Evolutionary conservation across 2,113 vertebrate species (phyloP).

Genomic region (Eira barbara): DNA sequence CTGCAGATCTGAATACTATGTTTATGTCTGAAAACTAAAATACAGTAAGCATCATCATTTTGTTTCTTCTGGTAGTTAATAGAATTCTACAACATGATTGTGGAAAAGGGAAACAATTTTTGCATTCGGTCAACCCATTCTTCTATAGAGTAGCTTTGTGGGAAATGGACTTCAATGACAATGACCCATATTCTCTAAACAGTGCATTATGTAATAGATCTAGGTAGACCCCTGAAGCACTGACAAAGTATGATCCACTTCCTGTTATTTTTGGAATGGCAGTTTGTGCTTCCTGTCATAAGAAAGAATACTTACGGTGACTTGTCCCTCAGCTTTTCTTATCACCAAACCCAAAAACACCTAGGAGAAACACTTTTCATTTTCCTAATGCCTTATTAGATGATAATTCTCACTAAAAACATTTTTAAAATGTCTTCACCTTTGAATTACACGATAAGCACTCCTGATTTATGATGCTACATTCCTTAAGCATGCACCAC

Average conservation of each 20-base stretch:
- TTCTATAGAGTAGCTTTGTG: background rate
- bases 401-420: background rate
- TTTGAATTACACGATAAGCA: background rate
- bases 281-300: background rate
- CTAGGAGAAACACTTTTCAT: background rate
- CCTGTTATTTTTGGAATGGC: background rate
- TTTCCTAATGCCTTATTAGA: background rate
- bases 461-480: background rate
- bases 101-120: background rate
- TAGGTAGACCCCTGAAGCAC: background rate
- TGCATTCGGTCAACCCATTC: constrained; percentile 12
- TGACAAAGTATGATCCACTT: background rate
- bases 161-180: background rate
- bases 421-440: background rate
- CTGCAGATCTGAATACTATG: constrained; percentile 16
- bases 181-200: background rate
- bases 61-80: constrained; percentile 26
- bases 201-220: background rate
- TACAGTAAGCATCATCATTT: constrained; percentile 11
- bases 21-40: constrained; percentile 28
- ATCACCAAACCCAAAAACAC: background rate
- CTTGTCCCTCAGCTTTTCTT: background rate
- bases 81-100: background rate
- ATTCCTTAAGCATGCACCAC: background rate
- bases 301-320: background rate